Conservation (phyloP, 2,888 invertebrate species). For the Myopa testacea region DNA sequence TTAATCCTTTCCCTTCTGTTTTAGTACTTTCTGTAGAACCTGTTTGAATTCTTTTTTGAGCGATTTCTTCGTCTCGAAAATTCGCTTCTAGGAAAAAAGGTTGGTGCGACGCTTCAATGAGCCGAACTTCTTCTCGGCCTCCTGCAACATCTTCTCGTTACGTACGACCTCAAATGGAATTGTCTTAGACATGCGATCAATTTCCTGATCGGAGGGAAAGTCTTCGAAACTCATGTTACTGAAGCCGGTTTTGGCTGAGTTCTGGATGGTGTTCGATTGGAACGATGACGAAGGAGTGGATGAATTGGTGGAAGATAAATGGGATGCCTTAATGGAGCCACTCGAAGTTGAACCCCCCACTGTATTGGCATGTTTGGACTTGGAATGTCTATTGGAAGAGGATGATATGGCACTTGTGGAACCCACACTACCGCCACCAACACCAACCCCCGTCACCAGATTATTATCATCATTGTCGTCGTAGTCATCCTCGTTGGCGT, state of each 20-base stretch:
- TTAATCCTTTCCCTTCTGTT: slow-evolving; percentile 34
- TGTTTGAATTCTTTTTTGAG: slow-evolving; percentile 57
- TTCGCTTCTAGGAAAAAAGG: slow-evolving; percentile 70
- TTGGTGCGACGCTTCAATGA: slow-evolving; percentile 70
- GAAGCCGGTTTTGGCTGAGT: slow-evolving; percentile 72
- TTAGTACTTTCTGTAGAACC: slow-evolving; percentile 53
- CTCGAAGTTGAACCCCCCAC: slow-evolving; percentile 2
- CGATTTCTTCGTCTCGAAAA: slow-evolving; percentile 54
- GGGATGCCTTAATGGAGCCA: slow-evolving; percentile 10
- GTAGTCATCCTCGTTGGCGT: slow-evolving; percentile 57
- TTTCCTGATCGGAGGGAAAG: slow-evolving; percentile 76
- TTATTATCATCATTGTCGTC: slow-evolving; percentile 52
- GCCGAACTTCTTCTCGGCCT: slow-evolving; percentile 70
- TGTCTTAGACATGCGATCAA: slow-evolving; percentile 65
- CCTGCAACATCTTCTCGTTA: slow-evolving; percentile 69
- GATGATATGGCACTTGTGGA: slow-evolving; percentile 16
- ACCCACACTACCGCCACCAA: neutral
- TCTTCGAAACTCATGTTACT: slow-evolving; percentile 83
- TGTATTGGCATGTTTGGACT: slow-evolving; percentile 20
- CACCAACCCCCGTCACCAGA: slow-evolving; percentile 30
- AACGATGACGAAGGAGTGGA: slow-evolving; percentile 51
- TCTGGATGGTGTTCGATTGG: slow-evolving; percentile 67
- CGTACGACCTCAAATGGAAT: slow-evolving; percentile 76
- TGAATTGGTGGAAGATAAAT: slow-evolving; percentile 11
- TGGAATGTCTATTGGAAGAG: slow-evolving; percentile 45